Conservation (phyloP, 23 tunicate species). For the Halocynthia aurantium region DNA sequence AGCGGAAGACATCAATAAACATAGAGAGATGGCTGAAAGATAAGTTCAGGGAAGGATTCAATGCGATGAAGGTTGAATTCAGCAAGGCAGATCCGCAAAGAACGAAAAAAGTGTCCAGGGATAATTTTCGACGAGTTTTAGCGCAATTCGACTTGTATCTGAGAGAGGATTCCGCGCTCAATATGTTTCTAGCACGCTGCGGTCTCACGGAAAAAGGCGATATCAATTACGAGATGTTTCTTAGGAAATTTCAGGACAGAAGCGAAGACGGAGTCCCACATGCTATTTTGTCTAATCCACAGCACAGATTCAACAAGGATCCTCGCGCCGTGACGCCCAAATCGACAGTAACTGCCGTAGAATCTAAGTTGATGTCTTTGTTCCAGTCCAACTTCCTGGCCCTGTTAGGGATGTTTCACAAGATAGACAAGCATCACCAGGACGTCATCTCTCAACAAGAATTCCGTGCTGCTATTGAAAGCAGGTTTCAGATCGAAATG, state of each 20-base stretch:
- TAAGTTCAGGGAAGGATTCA: constrained; percentile 93
- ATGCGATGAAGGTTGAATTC: constrained; percentile 67
- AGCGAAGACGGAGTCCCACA: constrained; percentile 93
- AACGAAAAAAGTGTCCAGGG: constrained; percentile 72
- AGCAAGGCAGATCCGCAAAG: constrained; percentile 55
- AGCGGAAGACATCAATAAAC: constrained; percentile 71
- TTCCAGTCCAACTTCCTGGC: constrained; percentile 96
- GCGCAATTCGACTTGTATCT: constrained; percentile 82
- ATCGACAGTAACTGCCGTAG: constrained; percentile 96
- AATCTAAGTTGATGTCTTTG: constrained; percentile 80
- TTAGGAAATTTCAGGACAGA: constrained; percentile 87
- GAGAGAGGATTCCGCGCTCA: constrained; percentile 86
- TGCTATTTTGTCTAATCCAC: constrained; percentile 64
- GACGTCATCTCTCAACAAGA: constrained; percentile 88
- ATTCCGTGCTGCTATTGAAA: constrained; percentile 93
- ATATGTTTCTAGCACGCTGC: constrained; percentile 82
- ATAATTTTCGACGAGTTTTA: constrained; percentile 76
- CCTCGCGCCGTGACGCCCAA: constrained; percentile 66
- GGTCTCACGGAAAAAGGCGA: constrained; percentile 74
- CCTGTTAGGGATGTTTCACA: constrained; percentile 85
- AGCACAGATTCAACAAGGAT: constrained; percentile 84
- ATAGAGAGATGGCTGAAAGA: constrained; percentile 92
- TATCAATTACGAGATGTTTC: constrained; percentile 65
- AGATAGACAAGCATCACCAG: constrained; percentile 85
- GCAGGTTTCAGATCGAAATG: constrained; percentile 83